phyloP scores from a whole-genome alignment of 1,140 invertebrate species.

The Bemisia tabaci region DNA sequence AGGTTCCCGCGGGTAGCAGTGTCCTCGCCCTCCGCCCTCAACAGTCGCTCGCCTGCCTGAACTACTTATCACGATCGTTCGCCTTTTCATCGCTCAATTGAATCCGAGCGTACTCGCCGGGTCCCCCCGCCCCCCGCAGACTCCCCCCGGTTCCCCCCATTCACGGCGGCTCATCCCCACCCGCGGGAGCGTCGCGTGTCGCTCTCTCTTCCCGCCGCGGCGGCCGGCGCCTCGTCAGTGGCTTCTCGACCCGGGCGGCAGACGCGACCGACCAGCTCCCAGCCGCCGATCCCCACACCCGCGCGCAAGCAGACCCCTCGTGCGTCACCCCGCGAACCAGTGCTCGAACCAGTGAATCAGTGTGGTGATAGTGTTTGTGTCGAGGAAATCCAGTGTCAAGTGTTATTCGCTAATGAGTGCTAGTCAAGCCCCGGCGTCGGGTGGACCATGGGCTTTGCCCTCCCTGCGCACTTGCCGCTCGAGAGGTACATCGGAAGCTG shows the following conservation, averaged over 20 bases:
- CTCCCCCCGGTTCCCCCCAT: no score
- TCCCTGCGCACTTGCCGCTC: slow-evolving; percentile 40
- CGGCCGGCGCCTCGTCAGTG: neutral
- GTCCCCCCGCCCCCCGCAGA: no score
- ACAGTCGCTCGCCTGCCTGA: no score
- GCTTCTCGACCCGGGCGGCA: slow-evolving; percentile 1
- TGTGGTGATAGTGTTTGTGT: no score
- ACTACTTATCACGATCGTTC: no score
- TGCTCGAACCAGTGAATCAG: no score
- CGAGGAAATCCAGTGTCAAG: no score
- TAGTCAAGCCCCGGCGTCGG: neutral
- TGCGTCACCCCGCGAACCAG: slow-evolving; percentile 3
- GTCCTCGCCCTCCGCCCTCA: neutral
- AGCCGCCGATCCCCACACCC: neutral
- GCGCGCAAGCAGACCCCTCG: slow-evolving; percentile 5
- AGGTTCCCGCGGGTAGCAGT: neutral
- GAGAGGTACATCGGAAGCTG: slow-evolving; percentile 51
- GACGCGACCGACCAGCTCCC: neutral
- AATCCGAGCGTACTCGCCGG: no score
- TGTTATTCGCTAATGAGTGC: neutral
- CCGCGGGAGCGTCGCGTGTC: no score
- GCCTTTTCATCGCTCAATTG: no score
- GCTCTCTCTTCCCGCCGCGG: slow-evolving; percentile 6
- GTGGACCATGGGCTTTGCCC: slow-evolving; percentile 42
- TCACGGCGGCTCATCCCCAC: no score